Conservation (phyloP, 2,888 invertebrate species). For the Acanthosepion esculentum region DNA sequence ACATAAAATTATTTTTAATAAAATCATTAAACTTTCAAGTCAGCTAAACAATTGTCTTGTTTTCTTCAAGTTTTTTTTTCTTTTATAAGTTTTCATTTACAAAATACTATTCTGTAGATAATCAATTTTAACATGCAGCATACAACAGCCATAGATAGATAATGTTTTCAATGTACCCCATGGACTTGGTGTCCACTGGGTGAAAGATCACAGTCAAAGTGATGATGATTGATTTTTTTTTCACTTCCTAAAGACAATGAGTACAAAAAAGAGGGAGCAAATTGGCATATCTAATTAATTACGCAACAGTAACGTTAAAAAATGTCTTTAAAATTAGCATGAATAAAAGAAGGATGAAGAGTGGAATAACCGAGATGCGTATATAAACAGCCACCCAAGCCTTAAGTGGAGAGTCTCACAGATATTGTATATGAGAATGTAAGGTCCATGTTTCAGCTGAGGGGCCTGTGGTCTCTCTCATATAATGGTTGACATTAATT, state of each 20-base stretch:
- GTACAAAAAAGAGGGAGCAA: background rate
- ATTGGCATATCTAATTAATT: background rate
- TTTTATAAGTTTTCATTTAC: background rate
- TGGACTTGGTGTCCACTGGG: background rate
- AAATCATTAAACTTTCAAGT: background rate
- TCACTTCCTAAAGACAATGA: background rate
- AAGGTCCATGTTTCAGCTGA: too few relatives aligned
- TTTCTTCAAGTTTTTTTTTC: background rate
- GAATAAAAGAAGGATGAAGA: too few relatives aligned
- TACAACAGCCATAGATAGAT: background rate
- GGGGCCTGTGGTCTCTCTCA: too few relatives aligned
- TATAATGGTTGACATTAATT: too few relatives aligned
- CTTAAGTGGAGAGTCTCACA: too few relatives aligned
- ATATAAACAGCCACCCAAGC: too few relatives aligned
- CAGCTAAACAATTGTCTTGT: background rate
- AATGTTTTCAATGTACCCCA: background rate
- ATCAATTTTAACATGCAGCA: background rate
- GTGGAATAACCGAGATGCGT: too few relatives aligned
- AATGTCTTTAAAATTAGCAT: background rate
- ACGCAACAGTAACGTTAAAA: background rate
- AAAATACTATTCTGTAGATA: conserved; percentile 15
- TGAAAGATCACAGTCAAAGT: background rate
- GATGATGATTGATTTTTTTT: background rate
- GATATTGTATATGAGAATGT: too few relatives aligned
- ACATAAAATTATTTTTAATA: background rate